Conservation (phyloP, 2,113 vertebrate genomes). For the Kryptolebias marmoratus region DNA sequence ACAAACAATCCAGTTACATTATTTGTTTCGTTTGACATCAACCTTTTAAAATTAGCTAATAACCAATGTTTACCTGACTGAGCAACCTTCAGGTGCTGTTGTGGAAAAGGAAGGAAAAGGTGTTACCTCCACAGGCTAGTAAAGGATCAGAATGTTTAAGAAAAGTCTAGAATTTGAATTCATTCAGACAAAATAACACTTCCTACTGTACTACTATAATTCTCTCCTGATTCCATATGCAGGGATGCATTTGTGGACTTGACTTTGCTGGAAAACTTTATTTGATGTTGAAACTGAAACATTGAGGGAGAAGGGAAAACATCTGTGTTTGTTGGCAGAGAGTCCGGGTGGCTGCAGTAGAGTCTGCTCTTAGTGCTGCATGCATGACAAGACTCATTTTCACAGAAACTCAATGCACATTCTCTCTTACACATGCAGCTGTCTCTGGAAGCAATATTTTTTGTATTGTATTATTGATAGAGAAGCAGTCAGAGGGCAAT, state of each 20-base stretch:
- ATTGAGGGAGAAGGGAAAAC: constrained; percentile 30
- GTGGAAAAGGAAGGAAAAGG: too few species aligned
- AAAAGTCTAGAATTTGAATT: too few species aligned
- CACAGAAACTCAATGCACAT: constrained; percentile 17
- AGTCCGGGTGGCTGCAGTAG: constrained; percentile 31
- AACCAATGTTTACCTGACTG: too few species aligned
- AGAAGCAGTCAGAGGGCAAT: constrained; percentile 51
- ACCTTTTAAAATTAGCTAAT: not conserved
- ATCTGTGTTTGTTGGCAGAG: constrained; percentile 28
- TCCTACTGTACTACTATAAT: not conserved
- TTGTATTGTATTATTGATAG: constrained; percentile 72
- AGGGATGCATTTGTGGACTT: not conserved
- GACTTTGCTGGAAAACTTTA: constrained; percentile 22
- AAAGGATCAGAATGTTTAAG: too few species aligned
- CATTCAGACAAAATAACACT: too few species aligned
- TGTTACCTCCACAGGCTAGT: too few species aligned
- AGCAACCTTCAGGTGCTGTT: too few species aligned
- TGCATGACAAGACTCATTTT: constrained; percentile 53
- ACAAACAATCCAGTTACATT: too few species aligned
- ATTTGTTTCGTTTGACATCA: not conserved
- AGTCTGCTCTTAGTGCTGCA: constrained; percentile 41
- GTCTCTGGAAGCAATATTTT: constrained; percentile 60
- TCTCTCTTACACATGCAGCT: constrained; percentile 13
- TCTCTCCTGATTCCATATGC: not conserved
- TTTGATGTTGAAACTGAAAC: constrained; percentile 25